phyloP scores from a whole-genome alignment of 2,113 vertebrate species.

The Sinosuthora webbiana region DNA sequence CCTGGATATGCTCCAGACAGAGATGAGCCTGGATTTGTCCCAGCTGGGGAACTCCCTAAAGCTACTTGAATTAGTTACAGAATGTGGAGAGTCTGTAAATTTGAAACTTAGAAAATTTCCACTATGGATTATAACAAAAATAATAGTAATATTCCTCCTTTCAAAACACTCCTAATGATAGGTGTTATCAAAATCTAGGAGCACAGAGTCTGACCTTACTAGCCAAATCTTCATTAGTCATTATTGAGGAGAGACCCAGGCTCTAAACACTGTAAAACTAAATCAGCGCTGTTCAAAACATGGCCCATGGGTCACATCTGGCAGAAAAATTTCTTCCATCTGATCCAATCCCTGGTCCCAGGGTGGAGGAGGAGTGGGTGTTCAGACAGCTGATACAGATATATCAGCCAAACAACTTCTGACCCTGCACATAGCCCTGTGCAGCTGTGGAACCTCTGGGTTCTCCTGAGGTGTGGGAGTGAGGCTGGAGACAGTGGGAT shows the following conservation, averaged over 20 bases:
- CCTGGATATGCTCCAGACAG: conserved; percentile 35
- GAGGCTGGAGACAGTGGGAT: background rate
- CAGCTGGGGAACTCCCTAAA: conserved; percentile 47
- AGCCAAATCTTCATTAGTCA: background rate
- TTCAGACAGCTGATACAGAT: conserved; percentile 2
- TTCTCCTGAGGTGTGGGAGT: background rate
- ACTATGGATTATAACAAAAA: background rate
- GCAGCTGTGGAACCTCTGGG: conserved; percentile 28
- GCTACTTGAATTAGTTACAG: conserved; percentile 46
- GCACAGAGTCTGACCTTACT: background rate
- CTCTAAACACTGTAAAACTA: background rate
- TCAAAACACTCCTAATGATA: background rate
- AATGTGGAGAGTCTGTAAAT: background rate
- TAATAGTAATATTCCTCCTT: background rate
- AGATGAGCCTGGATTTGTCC: conserved; percentile 41
- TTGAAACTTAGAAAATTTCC: background rate
- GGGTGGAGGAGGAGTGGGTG: background rate
- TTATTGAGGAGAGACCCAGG: background rate
- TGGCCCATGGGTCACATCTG: conserved; percentile 13
- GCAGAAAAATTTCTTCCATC: conserved; percentile 11
- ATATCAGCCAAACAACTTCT: background rate
- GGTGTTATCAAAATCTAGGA: background rate
- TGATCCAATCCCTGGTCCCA: background rate
- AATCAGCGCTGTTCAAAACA: background rate
- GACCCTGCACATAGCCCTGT: background rate